These are phyloP conservation scores for Cygnus buccinator DNA, from an alignment of 2,113 vertebrate genomes.

Conservation along the genomic window DNA sequence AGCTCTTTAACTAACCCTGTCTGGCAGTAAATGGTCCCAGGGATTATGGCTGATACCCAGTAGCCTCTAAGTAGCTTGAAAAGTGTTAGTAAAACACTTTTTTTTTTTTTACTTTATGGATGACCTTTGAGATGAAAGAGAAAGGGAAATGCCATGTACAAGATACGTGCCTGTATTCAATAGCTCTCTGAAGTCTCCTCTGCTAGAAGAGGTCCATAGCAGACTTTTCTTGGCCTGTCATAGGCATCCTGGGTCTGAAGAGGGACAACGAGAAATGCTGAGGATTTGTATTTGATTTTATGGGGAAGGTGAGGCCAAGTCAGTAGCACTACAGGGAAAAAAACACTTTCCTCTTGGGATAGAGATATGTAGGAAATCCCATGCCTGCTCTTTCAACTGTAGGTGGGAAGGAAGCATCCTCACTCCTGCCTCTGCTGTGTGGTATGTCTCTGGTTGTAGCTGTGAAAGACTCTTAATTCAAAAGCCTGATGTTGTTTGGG, in stretches of 20 bases:
- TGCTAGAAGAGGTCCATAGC: background rate
- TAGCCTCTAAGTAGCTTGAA: background rate
- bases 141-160: background rate
- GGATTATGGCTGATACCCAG: background rate
- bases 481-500: background rate
- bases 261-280: background rate
- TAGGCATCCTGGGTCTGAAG: background rate
- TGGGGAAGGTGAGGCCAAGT: background rate
- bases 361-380: background rate
- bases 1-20: background rate
- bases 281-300: background rate
- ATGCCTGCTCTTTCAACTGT: background rate
- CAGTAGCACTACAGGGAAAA: background rate
- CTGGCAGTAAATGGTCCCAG: background rate
- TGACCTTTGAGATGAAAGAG: background rate
- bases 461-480: background rate
- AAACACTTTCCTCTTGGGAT: background rate
- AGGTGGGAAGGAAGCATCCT: background rate
- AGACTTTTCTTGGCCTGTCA: background rate
- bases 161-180: accelerated
- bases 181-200: background rate
- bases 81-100: background rate
- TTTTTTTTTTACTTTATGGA: background rate
- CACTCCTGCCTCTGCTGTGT: background rate
- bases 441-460: background rate